phyloP scores from a whole-genome alignment of 2,113 vertebrate species.

The Dicentrarchus labrax region DNA sequence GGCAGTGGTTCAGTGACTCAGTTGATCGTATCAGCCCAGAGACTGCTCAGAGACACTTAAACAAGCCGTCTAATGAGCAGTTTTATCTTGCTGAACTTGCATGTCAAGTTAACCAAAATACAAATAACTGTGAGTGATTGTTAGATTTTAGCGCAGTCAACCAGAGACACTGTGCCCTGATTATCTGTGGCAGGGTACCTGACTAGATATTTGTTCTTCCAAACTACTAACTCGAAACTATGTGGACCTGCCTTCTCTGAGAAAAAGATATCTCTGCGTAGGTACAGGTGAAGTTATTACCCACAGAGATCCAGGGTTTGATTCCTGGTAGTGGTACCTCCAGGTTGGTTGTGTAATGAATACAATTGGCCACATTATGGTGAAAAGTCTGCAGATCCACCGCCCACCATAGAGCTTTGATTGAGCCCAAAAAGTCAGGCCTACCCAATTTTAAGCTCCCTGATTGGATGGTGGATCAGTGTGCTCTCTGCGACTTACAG shows the following conservation, averaged over 20 bases:
- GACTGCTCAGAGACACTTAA: neutral
- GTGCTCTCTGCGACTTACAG: too few species aligned
- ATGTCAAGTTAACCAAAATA: neutral
- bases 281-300: neutral
- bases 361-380: too few species aligned
- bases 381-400: too few species aligned
- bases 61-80: neutral
- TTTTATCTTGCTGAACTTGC: neutral
- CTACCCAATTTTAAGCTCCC: too few species aligned
- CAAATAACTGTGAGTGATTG: neutral
- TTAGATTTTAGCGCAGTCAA: neutral
- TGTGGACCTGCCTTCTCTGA: neutral
- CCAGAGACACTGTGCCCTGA: neutral
- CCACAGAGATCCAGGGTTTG: too few species aligned
- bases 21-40: neutral
- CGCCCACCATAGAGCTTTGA: too few species aligned
- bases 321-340: too few species aligned
- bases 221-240: too few species aligned
- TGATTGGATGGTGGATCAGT: too few species aligned
- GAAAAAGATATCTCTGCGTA: too few species aligned
- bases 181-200: neutral
- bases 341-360: neutral
- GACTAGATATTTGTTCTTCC: too few species aligned
- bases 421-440: too few species aligned
- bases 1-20: neutral